Conservation (phyloP, 2,797 vertebrate genomes). For the Cichlasoma orientale region DNA sequence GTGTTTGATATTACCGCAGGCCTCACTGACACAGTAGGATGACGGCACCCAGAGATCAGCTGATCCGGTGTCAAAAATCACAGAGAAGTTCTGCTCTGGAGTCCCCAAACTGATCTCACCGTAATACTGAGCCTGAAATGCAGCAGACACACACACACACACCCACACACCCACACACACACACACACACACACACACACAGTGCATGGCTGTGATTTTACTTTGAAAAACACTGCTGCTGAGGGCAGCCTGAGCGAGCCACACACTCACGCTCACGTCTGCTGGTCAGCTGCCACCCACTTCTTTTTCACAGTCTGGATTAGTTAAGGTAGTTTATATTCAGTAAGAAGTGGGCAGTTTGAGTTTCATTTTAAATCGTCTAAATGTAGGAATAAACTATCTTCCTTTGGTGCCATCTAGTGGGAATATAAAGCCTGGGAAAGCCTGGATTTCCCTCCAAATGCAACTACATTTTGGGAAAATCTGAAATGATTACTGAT, state of each 20-base stretch:
- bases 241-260: too few species aligned
- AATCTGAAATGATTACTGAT: too few species aligned
- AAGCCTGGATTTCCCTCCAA: too few species aligned
- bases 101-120: conserved; percentile 79
- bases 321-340: not conserved
- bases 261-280: too few species aligned
- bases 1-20: conserved; percentile 72
- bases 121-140: conserved; percentile 80
- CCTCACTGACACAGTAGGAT: conserved; percentile 81
- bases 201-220: not conserved
- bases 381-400: not conserved
- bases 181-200: conserved; percentile 29
- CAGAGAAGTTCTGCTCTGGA: conserved; percentile 83
- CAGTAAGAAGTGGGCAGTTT: not conserved
- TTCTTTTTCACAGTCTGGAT: not conserved
- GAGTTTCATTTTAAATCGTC: not conserved
- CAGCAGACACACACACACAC: conserved; percentile 18
- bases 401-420: not conserved
- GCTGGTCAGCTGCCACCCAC: not conserved
- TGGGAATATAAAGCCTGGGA: not conserved
- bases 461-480: not conserved
- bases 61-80: conserved; percentile 85
- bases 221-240: not conserved
- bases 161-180: conserved; percentile 27
- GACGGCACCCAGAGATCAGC: conserved; percentile 85